These are phyloP conservation scores for Bibio marci DNA, from an alignment of 2,888 invertebrate species.

Conservation along the genomic window DNA sequence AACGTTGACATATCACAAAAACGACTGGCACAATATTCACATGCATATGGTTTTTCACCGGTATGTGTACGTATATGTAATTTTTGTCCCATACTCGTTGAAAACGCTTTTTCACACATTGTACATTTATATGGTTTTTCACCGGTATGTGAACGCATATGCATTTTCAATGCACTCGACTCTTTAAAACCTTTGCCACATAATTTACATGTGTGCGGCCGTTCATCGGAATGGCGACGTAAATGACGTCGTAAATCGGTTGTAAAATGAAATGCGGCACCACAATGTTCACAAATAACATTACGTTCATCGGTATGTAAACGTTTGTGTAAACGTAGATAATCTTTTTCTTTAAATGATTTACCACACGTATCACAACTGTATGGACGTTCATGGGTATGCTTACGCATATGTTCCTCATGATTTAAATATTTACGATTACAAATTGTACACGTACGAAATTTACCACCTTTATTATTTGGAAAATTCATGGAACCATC, in stretches of 20 bases:
- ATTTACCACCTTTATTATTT: not conserved
- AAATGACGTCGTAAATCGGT: not conserved
- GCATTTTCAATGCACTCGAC: not conserved
- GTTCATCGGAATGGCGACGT: not conserved
- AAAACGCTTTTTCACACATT: conserved; percentile 1
- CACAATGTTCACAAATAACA: conserved; percentile 1
- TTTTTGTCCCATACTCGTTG: not conserved
- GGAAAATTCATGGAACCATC: not conserved
- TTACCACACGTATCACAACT: not conserved
- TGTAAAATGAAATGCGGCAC: not conserved
- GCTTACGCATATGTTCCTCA: not conserved
- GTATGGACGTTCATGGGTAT: not conserved
- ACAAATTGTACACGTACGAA: not conserved
- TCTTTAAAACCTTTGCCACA: not conserved
- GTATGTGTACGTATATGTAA: conserved; percentile 3
- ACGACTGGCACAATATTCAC: not conserved
- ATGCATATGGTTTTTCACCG: conserved; percentile 1
- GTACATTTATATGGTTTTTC: conserved; percentile 1
- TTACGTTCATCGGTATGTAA: not conserved
- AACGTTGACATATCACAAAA: conserved; percentile 3
- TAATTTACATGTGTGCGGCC: not conserved
- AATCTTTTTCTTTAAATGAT: not conserved
- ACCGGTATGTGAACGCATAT: not conserved
- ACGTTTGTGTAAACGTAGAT: not conserved
- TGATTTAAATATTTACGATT: not conserved